Evolutionary conservation across 2,797 vertebrate species (phyloP), one percentile per base, ranked within the genome.

Genomic region (Heterohyrax brucei): DNA sequence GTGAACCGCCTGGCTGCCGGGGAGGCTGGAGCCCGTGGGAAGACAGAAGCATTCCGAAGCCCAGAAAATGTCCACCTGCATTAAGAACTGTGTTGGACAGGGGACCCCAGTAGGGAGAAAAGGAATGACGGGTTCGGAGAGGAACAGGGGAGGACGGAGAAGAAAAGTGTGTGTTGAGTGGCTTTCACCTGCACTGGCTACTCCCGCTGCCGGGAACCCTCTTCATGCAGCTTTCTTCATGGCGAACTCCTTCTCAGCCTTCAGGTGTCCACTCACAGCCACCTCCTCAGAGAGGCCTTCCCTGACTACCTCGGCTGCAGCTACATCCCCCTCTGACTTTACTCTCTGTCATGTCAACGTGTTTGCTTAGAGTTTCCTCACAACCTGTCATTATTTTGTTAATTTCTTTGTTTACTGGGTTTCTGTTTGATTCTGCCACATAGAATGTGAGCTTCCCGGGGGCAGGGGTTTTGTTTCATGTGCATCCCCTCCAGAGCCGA

Each of bases 401-500:
- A n/a, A 12, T 50, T 62, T 59, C 16, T 86, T 59, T 33, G n/a
- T 73, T 88, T 73, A 33, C 28, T 72, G 77, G 18, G 10, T 56
- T 72, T 10, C 44, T 61, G 9, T 44, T n/a, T 62, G 8, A 66
- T 22, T n/a, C 53, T 12, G 33, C 26, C 30, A 48, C 50, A 53
- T n/a, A 59, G 88, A 86, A 61, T 66, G 48, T 77, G 21, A 92
- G 22, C 46, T 68, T 94, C 56, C 46, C 70, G 22, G 68, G 77
- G 72, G 44, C 59, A 80, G 91, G n/a, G 68, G 39, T 68, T 90
- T 87, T 87, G 80, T 50, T 26, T 78, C 46, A 26, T 44, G 22
- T 68, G 3, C 12, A 5, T 73, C 59, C 68, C 39, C 53, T 85
- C 83, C 48, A 92, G 44, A 94, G 3, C 16, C 82, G 30, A n/a